Conservation (phyloP, 2,888 invertebrate genomes). For the Thecocarcelia acutangulata region DNA sequence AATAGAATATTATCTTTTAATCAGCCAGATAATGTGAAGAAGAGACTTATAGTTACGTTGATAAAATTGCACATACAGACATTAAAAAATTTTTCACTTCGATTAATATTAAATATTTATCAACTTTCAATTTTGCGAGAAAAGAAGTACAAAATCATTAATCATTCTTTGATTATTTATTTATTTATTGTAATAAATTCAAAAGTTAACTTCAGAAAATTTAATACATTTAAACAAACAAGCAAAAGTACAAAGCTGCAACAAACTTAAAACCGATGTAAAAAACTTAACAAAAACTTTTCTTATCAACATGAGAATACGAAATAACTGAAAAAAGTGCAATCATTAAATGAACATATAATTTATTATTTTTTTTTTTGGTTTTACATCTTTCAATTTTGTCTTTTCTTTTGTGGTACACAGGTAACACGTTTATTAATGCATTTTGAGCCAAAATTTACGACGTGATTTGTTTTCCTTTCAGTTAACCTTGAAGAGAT, state of each 20-base stretch:
- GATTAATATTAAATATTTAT: constrained; percentile 11
- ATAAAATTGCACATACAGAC: too few species aligned
- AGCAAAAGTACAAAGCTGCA: constrained; percentile 6
- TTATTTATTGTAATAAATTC: constrained; percentile 55
- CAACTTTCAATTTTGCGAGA: constrained; percentile 41
- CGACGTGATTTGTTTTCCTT: constrained; percentile 68
- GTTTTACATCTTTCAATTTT: constrained; percentile 15
- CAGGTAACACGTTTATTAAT: constrained; percentile 60
- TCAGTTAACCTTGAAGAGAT: constrained; percentile 70
- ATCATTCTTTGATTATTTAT: constrained; percentile 49
- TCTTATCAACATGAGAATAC: constrained; percentile 30
- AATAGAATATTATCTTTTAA: too few species aligned
- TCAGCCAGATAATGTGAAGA: too few species aligned
- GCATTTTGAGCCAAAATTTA: constrained; percentile 55
- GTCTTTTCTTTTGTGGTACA: constrained; percentile 17
- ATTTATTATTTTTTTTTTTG: constrained; percentile 20
- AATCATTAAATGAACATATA: constrained; percentile 64
- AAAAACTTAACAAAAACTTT: constrained; percentile 47
- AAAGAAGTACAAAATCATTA: constrained; percentile 38
- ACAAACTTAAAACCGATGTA: constrained; percentile 14
- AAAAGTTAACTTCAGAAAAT: constrained; percentile 36
- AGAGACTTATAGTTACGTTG: too few species aligned
- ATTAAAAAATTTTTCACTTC: not conserved
- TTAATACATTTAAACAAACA: constrained; percentile 25
- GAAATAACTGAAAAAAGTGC: constrained; percentile 44